These are phyloP conservation scores for Macropodus opercularis DNA, from an alignment of 2,797 vertebrate genomes.

Conservation along the genomic window DNA sequence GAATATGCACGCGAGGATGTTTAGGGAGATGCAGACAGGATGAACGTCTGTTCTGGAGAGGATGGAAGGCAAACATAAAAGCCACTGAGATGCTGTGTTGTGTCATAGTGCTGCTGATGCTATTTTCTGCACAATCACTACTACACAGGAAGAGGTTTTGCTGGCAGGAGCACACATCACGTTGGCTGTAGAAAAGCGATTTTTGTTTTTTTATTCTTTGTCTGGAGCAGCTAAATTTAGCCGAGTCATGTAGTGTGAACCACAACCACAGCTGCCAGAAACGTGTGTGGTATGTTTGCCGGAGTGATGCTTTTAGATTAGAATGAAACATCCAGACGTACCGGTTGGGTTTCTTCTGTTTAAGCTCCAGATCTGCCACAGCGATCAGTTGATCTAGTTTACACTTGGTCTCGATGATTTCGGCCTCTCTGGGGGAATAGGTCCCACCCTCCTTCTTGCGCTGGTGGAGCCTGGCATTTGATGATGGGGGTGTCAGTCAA, in stretches of 20 bases:
- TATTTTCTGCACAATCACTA: constrained; percentile 62
- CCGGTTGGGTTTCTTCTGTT: constrained; percentile 97
- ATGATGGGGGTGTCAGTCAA: constrained; percentile 15
- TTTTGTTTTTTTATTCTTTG: constrained; percentile 49
- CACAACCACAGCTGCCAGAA: constrained; percentile 15
- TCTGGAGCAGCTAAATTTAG: constrained; percentile 50
- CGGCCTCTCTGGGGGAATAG: constrained; percentile 95
- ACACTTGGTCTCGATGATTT: constrained; percentile 97
- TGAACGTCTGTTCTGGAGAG: constrained; percentile 51
- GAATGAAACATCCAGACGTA: constrained; percentile 72
- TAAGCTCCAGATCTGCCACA: constrained; percentile 95
- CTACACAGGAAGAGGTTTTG: constrained; percentile 40
- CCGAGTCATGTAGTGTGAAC: constrained; percentile 18
- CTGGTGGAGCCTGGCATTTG: constrained; percentile 86
- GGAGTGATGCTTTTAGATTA: constrained; percentile 21
- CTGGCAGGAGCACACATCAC: constrained; percentile 44
- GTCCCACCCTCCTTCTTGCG: constrained; percentile 96
- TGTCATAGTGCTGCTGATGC: constrained; percentile 41
- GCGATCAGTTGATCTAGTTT: constrained; percentile 98
- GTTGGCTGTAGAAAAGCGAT: constrained; percentile 39
- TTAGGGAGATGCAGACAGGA: constrained; percentile 32
- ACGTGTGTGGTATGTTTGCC: constrained; percentile 3
- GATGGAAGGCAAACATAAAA: constrained; percentile 59
- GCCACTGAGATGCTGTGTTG: constrained; percentile 26
- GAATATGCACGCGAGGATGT: constrained; percentile 32